These are phyloP conservation scores for Anhinga rufa DNA, from an alignment of 2,113 vertebrate genomes.

Conservation along the genomic window DNA sequence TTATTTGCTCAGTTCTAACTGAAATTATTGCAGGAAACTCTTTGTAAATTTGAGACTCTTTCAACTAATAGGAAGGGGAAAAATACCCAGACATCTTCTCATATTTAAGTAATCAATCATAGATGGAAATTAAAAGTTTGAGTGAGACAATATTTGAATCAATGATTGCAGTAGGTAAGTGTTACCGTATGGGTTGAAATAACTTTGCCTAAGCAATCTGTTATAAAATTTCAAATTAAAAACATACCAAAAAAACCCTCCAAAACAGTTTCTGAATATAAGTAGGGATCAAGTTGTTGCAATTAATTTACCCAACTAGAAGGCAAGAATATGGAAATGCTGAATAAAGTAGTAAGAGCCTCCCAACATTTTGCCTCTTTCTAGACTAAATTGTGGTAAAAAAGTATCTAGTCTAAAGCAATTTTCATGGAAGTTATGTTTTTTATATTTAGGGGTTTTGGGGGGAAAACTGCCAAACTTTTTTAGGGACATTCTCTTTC, in stretches of 20 bases:
- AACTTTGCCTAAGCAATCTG: neutral
- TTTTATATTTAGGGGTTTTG: fast-evolving
- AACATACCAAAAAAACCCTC: neutral
- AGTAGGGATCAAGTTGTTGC: neutral
- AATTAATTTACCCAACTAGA: neutral
- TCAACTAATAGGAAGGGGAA: neutral
- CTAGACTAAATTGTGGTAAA: neutral
- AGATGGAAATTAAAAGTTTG: neutral
- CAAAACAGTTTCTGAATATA: neutral
- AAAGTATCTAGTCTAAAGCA: neutral
- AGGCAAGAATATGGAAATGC: neutral
- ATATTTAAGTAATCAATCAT: neutral
- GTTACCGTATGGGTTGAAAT: neutral
- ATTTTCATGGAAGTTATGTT: neutral
- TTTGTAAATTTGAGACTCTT: neutral
- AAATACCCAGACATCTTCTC: neutral
- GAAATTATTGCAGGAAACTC: neutral
- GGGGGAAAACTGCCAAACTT: neutral
- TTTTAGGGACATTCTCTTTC: neutral
- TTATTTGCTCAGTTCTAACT: neutral
- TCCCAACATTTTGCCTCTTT: neutral
- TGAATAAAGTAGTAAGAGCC: neutral
- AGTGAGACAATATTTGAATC: neutral
- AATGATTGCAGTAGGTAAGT: neutral
- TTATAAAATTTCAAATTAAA: neutral